A percentile compares a stretch with the other conserved stretches of the same genome.
phyloP scores from a whole-genome alignment of 2,113 vertebrate species.

The Elachura formosa region DNA sequence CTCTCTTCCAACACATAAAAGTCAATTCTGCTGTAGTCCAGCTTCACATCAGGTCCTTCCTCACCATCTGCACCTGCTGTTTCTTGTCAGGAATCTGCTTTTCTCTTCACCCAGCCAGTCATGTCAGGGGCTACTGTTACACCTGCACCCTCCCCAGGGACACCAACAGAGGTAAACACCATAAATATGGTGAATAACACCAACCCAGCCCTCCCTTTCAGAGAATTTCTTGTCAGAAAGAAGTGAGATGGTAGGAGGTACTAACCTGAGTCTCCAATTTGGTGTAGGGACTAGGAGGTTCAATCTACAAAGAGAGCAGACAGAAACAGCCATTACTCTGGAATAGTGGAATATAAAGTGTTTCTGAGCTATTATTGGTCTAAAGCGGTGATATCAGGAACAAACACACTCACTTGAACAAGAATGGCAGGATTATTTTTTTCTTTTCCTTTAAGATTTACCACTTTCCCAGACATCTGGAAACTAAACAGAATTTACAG shows the following conservation, averaged over 20 bases:
- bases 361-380: neutral
- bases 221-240: neutral
- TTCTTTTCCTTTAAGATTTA: neutral
- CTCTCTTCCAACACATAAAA: neutral
- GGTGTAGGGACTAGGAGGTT: constrained; percentile 58
- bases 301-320: constrained; percentile 52
- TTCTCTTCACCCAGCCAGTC: neutral
- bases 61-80: neutral
- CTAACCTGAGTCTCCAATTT: constrained; percentile 65
- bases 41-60: neutral
- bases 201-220: neutral
- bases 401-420: neutral
- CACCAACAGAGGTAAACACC: neutral
- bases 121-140: neutral
- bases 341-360: neutral
- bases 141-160: neutral
- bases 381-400: neutral
- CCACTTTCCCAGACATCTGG: neutral
- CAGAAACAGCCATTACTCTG: constrained; percentile 10
- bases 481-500: neutral
- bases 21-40: neutral
- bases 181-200: neutral
- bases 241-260: neutral
- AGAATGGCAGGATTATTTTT: neutral
- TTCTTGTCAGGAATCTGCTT: neutral